Evolutionary conservation across 1,140 invertebrate genomes (phyloP), one percentile per base, ranked within the genome.

Genomic region (Proales similis): DNA sequence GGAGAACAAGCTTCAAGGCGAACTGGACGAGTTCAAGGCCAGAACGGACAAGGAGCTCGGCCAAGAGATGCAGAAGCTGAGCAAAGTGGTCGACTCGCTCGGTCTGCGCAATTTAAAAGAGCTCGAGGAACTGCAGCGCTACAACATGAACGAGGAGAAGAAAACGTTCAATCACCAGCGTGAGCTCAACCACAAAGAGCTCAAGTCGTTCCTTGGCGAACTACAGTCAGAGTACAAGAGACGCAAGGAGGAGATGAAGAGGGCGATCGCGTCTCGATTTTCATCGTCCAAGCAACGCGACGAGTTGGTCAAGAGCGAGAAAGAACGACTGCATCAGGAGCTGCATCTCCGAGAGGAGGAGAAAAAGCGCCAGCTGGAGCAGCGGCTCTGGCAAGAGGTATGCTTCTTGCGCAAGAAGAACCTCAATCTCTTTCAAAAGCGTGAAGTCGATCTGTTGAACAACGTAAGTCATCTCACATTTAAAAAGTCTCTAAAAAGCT

Each of bases 181-280:
- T 5, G 78, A 83, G 63, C 81, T 85, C 67, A 91, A 98, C 68
- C 88, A 95, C 66, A 83, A 84, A 65, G 92, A 97, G 70, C 79
- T 86, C 46, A 89, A 88, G 73, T 84, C 83, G 32, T 90, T 92
- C 70, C 85, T 88, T 73, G 79, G 85, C 62, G 86, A 90, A 69
- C 88, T 92, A 76, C 94, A 96, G 78, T 88, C 88, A 72, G 92
- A 97, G 74, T 97, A 97, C 78, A 98, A 98, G 77, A 85, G 85
- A 42, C 95, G 90, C 72, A 97, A 97, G 78, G 94, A 98, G 72
- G 79, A 88, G 68, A 90, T 89, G 84, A 96, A 79, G 70, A 73
- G 70, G 70, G 78, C 79, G 65, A 66, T 64, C 20, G 29, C 48
- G 49, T 32, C 26, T 33, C 32, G 42, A 17, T 14, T 29, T 26